Percentiles rank a stretch among this genome's conserved stretches.
Evolutionary conservation across 2,888 invertebrate species (phyloP).

Genomic region (Drosophila yooni): DNA sequence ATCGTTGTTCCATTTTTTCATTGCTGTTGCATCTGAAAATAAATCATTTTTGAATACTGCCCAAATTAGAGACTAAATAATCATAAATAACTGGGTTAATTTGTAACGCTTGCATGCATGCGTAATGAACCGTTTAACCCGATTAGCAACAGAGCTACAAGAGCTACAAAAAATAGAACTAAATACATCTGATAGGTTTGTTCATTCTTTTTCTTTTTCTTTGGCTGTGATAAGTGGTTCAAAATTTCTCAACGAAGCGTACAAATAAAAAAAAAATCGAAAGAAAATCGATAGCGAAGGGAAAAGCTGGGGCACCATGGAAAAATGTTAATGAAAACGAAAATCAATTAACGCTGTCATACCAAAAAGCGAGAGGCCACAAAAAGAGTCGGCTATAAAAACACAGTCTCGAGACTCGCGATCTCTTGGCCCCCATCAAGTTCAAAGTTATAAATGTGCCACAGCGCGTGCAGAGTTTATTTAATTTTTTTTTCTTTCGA

Average conservation of each 20-base stretch:
- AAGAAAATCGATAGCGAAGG: constrained; percentile 11
- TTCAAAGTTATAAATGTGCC: constrained; percentile 81
- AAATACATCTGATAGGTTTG: constrained; percentile 20
- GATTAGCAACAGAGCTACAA: constrained; percentile 46
- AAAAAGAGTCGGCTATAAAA: constrained; percentile 17
- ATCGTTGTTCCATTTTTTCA: constrained; percentile 3
- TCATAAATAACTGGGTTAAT: constrained; percentile 82
- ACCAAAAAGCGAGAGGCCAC: constrained; percentile 34
- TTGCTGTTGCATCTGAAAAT: constrained; percentile 33
- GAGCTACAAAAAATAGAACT: constrained; percentile 7
- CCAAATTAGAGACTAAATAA: constrained; percentile 64
- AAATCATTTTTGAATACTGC: constrained; percentile 64
- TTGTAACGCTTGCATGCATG: constrained; percentile 80
- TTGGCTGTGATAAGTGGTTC: constrained; percentile 38
- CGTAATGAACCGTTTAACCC: constrained; percentile 76
- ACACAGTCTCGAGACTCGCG: constrained; percentile 27
- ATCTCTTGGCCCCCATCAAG: constrained; percentile 67
- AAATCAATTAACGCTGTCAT: constrained; percentile 79
- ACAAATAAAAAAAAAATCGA: constrained; percentile 4
- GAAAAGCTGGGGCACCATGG: constrained; percentile 7
- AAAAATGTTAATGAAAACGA: constrained; percentile 67
- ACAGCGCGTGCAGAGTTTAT: constrained; percentile 67
- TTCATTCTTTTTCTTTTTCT: constrained; percentile 6
- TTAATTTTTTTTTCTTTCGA: constrained; percentile 34
- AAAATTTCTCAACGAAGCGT: constrained; percentile 45